phyloP scores from a whole-genome alignment of 2,113 vertebrate genomes.

The Cariama cristata region DNA sequence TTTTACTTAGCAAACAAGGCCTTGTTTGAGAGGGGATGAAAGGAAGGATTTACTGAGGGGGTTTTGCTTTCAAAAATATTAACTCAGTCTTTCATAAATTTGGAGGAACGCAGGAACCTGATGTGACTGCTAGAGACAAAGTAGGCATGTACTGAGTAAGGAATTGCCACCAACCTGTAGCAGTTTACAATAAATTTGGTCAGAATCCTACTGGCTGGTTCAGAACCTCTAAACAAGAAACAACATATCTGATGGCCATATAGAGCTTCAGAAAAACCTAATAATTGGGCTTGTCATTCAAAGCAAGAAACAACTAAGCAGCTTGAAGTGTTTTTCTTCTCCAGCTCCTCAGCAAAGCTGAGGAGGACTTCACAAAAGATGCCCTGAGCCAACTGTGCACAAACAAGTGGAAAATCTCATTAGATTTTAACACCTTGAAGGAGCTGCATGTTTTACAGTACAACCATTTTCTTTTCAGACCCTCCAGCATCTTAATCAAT shows the following conservation, averaged over 20 bases:
- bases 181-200: neutral
- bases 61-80: neutral
- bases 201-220: neutral
- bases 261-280: neutral
- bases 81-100: neutral
- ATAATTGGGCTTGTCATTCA: neutral
- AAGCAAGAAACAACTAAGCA: neutral
- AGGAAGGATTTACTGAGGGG: neutral
- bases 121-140: neutral
- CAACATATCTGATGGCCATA: neutral
- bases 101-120: neutral
- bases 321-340: neutral
- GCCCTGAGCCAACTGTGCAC: neutral
- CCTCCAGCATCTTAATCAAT: slow-evolving; percentile 33
- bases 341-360: neutral
- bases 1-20: neutral
- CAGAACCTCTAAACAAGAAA: neutral
- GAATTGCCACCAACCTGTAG: neutral
- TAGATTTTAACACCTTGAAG: slow-evolving; percentile 52
- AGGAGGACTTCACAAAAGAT: neutral
- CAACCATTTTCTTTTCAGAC: neutral
- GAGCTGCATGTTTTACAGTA: neutral
- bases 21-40: neutral
- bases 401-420: slow-evolving; percentile 56
- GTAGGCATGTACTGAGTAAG: neutral